Percentiles rank a stretch among this genome's conserved stretches.
These are phyloP conservation scores for Hippocampus abdominalis DNA, from an alignment of 2,113 vertebrate species.

Conservation along the genomic window DNA sequence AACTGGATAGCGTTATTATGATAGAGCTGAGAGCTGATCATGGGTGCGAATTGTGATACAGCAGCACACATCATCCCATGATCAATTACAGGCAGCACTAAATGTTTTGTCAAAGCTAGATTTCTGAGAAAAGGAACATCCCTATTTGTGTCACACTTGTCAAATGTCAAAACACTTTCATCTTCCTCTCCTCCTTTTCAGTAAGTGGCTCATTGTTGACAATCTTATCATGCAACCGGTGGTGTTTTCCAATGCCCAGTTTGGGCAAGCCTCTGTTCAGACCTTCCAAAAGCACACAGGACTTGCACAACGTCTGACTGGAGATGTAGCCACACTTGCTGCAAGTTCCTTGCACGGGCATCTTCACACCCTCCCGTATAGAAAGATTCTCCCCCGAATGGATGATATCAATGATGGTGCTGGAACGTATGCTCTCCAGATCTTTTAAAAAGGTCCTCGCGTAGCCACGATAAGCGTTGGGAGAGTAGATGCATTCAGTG, in stretches of 20 bases:
- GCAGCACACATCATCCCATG: too few relatives aligned
- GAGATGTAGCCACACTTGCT: slow-evolving; percentile 82
- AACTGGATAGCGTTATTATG: background rate
- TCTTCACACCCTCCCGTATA: slow-evolving; percentile 73
- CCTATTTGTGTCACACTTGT: slow-evolving; percentile 1
- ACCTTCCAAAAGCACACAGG: slow-evolving; percentile 84
- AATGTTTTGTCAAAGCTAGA: background rate
- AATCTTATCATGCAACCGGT: slow-evolving; percentile 75
- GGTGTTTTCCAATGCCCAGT: slow-evolving; percentile 83
- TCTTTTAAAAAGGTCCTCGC: slow-evolving; percentile 82
- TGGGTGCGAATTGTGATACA: background rate
- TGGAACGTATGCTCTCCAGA: slow-evolving; percentile 79
- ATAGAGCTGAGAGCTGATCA: background rate
- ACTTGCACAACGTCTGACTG: slow-evolving; percentile 83
- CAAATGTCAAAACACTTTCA: slow-evolving; percentile 66
- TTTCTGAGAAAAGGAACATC: background rate
- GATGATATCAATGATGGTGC: slow-evolving; percentile 83
- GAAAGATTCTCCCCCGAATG: slow-evolving; percentile 85
- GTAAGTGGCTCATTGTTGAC: slow-evolving; percentile 71
- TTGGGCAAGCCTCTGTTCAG: slow-evolving; percentile 81
- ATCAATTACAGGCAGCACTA: background rate
- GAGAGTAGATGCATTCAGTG: slow-evolving; percentile 85
- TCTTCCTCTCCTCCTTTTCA: slow-evolving; percentile 66
- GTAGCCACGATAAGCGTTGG: slow-evolving; percentile 83
- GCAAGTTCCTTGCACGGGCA: slow-evolving; percentile 81